Percentiles rank a stretch among this genome's conserved stretches.
Conservation (phyloP, 92 coral and sea anemone genomes). For the Chrysogorgia sp. region DNA sequence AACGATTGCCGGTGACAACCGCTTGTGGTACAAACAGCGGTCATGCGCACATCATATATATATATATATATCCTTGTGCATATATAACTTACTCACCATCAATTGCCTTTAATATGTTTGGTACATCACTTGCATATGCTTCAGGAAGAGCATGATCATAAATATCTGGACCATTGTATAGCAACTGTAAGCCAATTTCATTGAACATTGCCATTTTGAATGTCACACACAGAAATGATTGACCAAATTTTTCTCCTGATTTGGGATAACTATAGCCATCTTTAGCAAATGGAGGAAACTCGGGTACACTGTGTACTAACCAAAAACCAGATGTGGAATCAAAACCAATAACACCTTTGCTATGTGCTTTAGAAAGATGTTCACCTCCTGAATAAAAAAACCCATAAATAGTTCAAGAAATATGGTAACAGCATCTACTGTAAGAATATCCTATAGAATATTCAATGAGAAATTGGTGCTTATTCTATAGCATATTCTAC, state of each 20-base stretch:
- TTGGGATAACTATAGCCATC: constrained; percentile 23
- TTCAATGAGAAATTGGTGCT: too few relatives aligned
- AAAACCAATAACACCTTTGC: constrained; percentile 28
- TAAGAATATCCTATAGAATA: too few relatives aligned
- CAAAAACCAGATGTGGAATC: constrained; percentile 36
- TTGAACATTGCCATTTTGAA: constrained; percentile 23
- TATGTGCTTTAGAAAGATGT: background rate
- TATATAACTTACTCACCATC: constrained; percentile 6
- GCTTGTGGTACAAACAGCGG: too few relatives aligned
- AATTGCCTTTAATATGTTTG: constrained; percentile 29
- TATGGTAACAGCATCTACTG: too few relatives aligned
- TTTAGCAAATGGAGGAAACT: constrained; percentile 36
- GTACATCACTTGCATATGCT: constrained; percentile 1
- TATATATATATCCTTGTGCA: background rate
- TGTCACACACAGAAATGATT: constrained; percentile 39
- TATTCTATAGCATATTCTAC: too few relatives aligned
- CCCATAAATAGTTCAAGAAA: background rate
- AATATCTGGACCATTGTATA: constrained; percentile 37
- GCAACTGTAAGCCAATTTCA: constrained; percentile 24
- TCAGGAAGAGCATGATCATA: constrained; percentile 12
- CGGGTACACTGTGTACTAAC: constrained; percentile 40
- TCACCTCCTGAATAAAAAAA: background rate
- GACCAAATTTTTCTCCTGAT: constrained; percentile 32
- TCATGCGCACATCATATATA: too few relatives aligned
- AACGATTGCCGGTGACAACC: too few relatives aligned